Evolutionary conservation across 2,888 invertebrate species (phyloP).

Genomic region (Conomelus anceps): DNA sequence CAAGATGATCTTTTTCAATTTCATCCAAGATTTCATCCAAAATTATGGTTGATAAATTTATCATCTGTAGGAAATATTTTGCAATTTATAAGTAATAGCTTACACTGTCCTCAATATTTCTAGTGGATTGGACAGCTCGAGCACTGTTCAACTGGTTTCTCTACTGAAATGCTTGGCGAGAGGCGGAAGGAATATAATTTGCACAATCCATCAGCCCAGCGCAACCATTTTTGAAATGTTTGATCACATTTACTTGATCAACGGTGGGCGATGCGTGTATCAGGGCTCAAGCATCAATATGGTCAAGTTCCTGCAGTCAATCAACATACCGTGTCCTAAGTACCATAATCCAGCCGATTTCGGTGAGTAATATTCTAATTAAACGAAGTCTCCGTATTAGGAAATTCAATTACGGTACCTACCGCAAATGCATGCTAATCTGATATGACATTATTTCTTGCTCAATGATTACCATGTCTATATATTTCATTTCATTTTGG

Average conservation of each 20-base stretch:
- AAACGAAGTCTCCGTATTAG: neutral
- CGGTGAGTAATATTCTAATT: conserved; percentile 40
- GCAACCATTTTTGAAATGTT: conserved; percentile 53
- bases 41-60: conserved; percentile 4
- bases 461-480: neutral
- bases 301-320: conserved; percentile 47
- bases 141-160: conserved; percentile 48
- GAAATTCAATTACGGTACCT: neutral
- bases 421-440: neutral
- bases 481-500: neutral
- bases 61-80: no score
- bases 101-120: conserved; percentile 43
- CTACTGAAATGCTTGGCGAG: conserved; percentile 47
- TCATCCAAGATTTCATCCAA: no score
- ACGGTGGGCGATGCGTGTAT: conserved; percentile 52
- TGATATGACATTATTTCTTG: neutral
- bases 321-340: conserved; percentile 49
- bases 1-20: no score
- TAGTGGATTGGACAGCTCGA: conserved; percentile 51
- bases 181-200: conserved; percentile 50
- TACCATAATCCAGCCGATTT: conserved; percentile 59
- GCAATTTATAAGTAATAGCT: neutral
- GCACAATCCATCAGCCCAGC: conserved; percentile 55
- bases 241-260: conserved; percentile 50
- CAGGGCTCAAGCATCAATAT: conserved; percentile 47